Evolutionary conservation across 2,113 vertebrate species (phyloP).

Genomic region (Tetrax tetrax): DNA sequence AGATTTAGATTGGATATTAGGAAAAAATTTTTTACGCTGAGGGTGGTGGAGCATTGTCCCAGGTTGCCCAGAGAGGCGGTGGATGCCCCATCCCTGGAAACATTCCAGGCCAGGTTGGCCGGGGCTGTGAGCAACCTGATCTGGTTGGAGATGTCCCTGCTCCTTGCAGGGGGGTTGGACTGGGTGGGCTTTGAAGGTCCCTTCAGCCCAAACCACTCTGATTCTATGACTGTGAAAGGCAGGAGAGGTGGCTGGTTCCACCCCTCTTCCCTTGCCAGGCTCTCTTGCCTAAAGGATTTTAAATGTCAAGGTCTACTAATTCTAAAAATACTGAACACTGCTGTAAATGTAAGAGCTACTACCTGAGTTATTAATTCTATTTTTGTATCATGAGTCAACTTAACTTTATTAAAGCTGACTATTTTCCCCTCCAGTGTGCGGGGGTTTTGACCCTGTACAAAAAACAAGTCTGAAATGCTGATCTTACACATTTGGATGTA

Average conservation of each 20-base stretch:
- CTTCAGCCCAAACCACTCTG: too few relatives aligned
- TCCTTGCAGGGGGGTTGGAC: too few relatives aligned
- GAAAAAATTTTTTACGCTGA: too few relatives aligned
- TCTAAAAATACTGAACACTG: neutral
- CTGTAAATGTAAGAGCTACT: neutral
- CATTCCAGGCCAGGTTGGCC: too few relatives aligned
- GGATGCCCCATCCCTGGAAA: too few relatives aligned
- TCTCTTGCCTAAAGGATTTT: neutral
- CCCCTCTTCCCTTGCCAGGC: neutral
- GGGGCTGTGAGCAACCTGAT: too few relatives aligned
- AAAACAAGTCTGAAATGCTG: neutral
- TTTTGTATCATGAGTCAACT: neutral
- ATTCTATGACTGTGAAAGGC: neutral
- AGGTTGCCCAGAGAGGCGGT: too few relatives aligned
- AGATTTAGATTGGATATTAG: too few relatives aligned
- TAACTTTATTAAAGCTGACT: neutral
- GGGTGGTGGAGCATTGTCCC: too few relatives aligned
- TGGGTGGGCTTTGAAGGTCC: too few relatives aligned
- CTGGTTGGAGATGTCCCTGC: too few relatives aligned
- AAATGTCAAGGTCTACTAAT: neutral
- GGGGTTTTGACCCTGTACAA: neutral
- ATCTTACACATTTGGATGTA: neutral
- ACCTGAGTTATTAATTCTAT: neutral
- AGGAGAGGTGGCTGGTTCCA: neutral
- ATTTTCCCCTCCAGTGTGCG: neutral